A percentile compares a stretch with the other conserved stretches of the same genome.
These are phyloP conservation scores for Lepus townsendii DNA, from an alignment of 2,797 vertebrate species.

Conservation along the genomic window DNA sequence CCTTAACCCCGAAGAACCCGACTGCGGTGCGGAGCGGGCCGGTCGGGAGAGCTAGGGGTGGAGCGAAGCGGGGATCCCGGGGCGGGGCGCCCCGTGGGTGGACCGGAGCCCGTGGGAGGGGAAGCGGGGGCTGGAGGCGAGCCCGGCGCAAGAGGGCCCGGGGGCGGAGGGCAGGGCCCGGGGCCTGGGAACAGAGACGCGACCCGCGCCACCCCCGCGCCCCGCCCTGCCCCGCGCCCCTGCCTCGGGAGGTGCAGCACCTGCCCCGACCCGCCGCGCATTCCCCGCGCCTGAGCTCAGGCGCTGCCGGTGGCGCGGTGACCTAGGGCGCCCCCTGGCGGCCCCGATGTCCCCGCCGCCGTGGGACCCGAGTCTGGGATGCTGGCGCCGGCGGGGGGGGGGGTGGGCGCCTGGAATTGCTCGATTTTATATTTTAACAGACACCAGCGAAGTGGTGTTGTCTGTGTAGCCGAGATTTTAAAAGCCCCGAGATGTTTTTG, in stretches of 20 bases:
- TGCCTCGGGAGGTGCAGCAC: slow-evolving; percentile 32
- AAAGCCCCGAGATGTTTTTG: neutral
- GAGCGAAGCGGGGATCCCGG: neutral
- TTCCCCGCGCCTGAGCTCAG: slow-evolving; percentile 74
- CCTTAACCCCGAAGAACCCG: slow-evolving; percentile 6
- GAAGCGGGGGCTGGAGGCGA: neutral
- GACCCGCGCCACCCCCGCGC: neutral
- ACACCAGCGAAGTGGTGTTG: neutral
- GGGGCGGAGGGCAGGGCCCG: slow-evolving; percentile 4
- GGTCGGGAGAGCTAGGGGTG: neutral
- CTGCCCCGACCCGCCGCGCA: slow-evolving; percentile 77
- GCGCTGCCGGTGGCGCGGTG: neutral
- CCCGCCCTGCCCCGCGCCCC: neutral
- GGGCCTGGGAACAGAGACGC: slow-evolving; percentile 61
- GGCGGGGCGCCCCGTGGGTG: neutral
- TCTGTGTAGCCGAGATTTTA: neutral
- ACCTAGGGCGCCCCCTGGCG: slow-evolving; percentile 69
- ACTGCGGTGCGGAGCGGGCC: neutral
- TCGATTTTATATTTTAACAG: slow-evolving; percentile 30
- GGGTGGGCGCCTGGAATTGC: neutral
- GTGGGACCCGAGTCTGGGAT: neutral
- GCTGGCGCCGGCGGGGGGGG: neutral
- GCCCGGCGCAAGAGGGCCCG: neutral
- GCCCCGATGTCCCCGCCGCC: neutral
- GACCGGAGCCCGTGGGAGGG: neutral